Evolutionary conservation across 2,888 invertebrate genomes (phyloP), one percentile per base, ranked within the genome.

Genomic region (Phrixothrix hirtus): DNA sequence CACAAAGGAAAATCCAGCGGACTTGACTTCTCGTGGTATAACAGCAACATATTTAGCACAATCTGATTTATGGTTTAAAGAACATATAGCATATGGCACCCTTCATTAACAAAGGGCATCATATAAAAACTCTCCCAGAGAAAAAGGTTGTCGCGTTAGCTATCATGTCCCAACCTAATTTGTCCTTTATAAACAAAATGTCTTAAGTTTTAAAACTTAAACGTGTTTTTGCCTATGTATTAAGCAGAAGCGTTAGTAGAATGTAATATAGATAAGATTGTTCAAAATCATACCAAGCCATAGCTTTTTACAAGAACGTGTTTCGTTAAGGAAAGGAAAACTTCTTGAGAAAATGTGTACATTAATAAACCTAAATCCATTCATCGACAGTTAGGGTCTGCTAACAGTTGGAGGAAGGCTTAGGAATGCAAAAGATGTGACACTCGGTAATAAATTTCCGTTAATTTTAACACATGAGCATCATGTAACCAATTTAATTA

Each of bases 401-500:
- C 21, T 62, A 15, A 43, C 60, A 35, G 53, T 61, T 10, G 55
- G 62, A 7, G 58, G 60, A 15, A 42, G 59, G 25, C 17, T 62
- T 12, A 17, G 31, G 30, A 47, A 62, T 38, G 49, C 63, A 34
- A 4, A 7, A 12, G 30, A 51, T 6, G 54, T 57, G 29, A 27
- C 42, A 25, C 55, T 49, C 34, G 47, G 56, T 13, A 52, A 57
- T 31, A 58, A 61, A 52, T 53, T 55, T 57, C 61, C 61, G 2
- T 31, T 56, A 25, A 45, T 63, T 16, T 44, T 64, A 17, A 43
- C 59, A 62, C 62, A 5, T n/a, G n/a, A n/a, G n/a, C n/a, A n/a
- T n/a, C n/a, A n/a, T n/a, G n/a, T n/a, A n/a, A n/a, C n/a, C n/a
- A 35, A 34, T 17, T 16, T 64, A 25, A 47, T 60, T 3, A 34